phyloP scores from a whole-genome alignment of 2,113 vertebrate species.

The Gallinago paraguaiae region DNA sequence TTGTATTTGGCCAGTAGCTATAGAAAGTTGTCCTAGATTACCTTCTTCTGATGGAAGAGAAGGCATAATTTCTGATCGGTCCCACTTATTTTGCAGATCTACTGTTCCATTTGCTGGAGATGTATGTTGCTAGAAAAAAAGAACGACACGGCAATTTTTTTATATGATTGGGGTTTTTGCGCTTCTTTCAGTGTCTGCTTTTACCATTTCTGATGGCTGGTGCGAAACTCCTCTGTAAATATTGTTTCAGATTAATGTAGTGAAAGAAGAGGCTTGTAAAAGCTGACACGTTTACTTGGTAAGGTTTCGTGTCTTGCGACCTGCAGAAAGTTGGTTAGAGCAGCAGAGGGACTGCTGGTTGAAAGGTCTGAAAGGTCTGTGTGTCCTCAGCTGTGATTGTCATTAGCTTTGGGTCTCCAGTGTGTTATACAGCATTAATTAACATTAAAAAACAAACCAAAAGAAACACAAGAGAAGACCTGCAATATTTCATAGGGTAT shows the following conservation, averaged over 20 bases:
- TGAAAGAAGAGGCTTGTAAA: background rate
- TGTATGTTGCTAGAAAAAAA: background rate
- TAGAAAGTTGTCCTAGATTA: background rate
- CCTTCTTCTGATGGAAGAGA: background rate
- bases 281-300: background rate
- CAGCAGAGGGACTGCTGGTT: background rate
- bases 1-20: background rate
- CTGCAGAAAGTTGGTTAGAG: background rate
- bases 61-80: background rate
- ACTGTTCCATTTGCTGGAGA: background rate
- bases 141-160: background rate
- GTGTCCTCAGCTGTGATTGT: background rate
- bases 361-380: too few relatives aligned
- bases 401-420: background rate
- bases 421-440: background rate
- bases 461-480: background rate
- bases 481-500: background rate
- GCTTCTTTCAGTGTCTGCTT: background rate
- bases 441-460: background rate
- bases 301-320: background rate
- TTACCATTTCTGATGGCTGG: background rate
- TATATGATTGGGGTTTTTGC: background rate
- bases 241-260: background rate
- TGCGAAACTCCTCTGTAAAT: background rate
- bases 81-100: background rate